phyloP scores from a whole-genome alignment of 2,888 invertebrate species.

The Ormia ochracea region DNA sequence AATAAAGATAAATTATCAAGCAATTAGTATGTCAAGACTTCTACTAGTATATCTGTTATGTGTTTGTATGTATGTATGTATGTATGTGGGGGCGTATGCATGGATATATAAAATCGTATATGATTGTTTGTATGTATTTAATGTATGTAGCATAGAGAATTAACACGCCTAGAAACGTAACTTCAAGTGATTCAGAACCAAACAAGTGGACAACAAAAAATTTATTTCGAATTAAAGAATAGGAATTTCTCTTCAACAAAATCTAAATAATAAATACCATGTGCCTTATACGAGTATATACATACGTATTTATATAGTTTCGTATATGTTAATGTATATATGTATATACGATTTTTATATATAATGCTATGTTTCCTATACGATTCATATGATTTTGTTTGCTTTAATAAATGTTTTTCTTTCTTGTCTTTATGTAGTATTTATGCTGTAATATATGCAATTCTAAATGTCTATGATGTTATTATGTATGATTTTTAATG shows the following conservation, averaged over 20 bases:
- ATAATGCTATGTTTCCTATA: slow-evolving; percentile 26
- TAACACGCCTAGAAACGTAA: slow-evolving; percentile 15
- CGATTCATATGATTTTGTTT: slow-evolving; percentile 42
- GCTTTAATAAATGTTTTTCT: slow-evolving; percentile 3
- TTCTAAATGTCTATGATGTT: slow-evolving; percentile 63
- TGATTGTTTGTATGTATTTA: not conserved
- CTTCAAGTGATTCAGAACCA: not conserved
- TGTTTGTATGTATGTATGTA: not conserved
- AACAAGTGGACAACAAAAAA: slow-evolving; percentile 3
- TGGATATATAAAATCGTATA: not conserved
- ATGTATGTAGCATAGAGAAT: not conserved
- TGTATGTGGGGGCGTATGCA: no score
- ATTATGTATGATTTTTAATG: slow-evolving; percentile 58
- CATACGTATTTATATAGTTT: slow-evolving; percentile 19
- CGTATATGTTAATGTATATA: slow-evolving; percentile 17
- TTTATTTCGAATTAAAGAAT: not conserved
- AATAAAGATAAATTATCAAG: slow-evolving; percentile 15
- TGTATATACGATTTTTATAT: slow-evolving; percentile 35
- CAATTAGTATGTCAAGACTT: slow-evolving; percentile 31
- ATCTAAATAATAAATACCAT: slow-evolving; percentile 42
- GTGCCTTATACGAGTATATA: slow-evolving; percentile 14
- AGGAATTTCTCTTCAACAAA: not conserved
- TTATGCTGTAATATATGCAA: slow-evolving; percentile 54
- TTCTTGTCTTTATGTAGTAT: slow-evolving; percentile 30
- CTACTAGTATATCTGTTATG: no score